phyloP scores from a whole-genome alignment of 2,888 invertebrate species.

The Neuroscelio doddi region DNA sequence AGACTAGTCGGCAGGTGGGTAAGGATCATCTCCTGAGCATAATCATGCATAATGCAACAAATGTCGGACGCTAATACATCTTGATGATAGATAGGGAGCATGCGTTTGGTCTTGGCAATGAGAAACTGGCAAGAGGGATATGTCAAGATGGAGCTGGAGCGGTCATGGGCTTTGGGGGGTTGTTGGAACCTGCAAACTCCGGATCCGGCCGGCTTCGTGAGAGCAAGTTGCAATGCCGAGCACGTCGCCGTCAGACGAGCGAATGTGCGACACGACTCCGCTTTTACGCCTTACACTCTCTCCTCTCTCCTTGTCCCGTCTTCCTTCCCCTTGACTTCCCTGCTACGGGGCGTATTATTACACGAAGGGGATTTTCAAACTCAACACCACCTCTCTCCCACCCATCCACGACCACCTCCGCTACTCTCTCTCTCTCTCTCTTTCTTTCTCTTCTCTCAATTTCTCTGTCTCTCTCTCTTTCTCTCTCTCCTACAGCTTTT shows the following conservation, averaged over 20 bases:
- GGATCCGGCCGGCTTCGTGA: conserved; percentile 34
- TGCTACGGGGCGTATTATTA: conserved; percentile 29
- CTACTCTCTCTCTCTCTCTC: conserved; percentile 56
- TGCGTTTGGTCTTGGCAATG: conserved; percentile 70
- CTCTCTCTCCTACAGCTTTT: conserved; percentile 26
- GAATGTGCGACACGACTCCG: conserved; percentile 72
- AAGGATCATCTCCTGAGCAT: conserved; percentile 46
- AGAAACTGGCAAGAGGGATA: conserved; percentile 61
- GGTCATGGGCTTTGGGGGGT: conserved; percentile 30
- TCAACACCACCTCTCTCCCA: too few species aligned
- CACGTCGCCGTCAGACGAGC: conserved; percentile 71
- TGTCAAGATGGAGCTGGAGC: conserved; percentile 50
- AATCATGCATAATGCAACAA: too few species aligned
- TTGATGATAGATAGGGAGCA: conserved; percentile 71
- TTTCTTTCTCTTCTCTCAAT: conserved; percentile 31
- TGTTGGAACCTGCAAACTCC: conserved; percentile 4
- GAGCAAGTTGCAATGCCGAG: conserved; percentile 62
- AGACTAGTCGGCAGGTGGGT: conserved; percentile 39
- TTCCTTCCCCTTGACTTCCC: conserved; percentile 34
- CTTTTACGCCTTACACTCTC: conserved; percentile 68
- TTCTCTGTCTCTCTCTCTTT: conserved; percentile 39
- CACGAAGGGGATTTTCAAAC: conserved; percentile 41
- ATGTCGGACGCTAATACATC: conserved; percentile 71
- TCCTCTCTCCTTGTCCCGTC: conserved; percentile 42
- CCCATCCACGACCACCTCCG: conserved; percentile 72